Conservation (phyloP, 2,888 invertebrate genomes). For the Oscheius sp. region DNA sequence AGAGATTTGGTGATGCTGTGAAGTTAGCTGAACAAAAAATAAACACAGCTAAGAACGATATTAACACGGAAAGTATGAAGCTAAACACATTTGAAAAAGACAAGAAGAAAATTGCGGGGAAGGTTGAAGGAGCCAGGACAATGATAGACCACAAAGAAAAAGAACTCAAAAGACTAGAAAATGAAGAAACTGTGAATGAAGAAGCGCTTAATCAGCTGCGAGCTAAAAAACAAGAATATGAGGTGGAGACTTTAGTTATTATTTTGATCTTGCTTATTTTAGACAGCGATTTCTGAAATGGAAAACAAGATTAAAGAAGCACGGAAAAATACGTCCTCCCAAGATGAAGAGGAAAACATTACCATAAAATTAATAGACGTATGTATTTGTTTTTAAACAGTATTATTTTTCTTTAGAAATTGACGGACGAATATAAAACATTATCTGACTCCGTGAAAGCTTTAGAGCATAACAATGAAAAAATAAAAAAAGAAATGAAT, state of each 20-base stretch:
- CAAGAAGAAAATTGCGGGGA: constrained; percentile 19
- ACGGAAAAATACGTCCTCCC: neutral
- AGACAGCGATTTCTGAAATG: neutral
- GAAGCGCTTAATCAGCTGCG: neutral
- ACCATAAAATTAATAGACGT: constrained; percentile 11
- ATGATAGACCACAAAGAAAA: constrained; percentile 11
- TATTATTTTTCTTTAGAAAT: neutral
- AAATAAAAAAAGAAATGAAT: neutral
- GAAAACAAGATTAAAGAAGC: constrained; percentile 16
- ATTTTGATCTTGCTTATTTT: neutral
- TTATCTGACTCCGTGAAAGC: neutral
- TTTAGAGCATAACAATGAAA: neutral
- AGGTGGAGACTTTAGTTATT: neutral
- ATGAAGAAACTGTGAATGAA: neutral
- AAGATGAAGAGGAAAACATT: constrained; percentile 22
- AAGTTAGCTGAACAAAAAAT: constrained; percentile 37
- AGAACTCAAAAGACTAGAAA: constrained; percentile 5
- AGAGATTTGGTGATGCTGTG: constrained; percentile 77
- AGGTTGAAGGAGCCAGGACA: neutral
- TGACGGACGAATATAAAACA: constrained; percentile 17
- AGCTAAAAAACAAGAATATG: neutral
- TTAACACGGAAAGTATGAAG: constrained; percentile 75
- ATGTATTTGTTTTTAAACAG: neutral
- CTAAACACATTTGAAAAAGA: constrained; percentile 22
- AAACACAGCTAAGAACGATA: constrained; percentile 78